Percentiles rank a stretch among this genome's conserved stretches.
phyloP scores from a whole-genome alignment of 2,888 invertebrate species.

The Mesorhabditis sp. region DNA sequence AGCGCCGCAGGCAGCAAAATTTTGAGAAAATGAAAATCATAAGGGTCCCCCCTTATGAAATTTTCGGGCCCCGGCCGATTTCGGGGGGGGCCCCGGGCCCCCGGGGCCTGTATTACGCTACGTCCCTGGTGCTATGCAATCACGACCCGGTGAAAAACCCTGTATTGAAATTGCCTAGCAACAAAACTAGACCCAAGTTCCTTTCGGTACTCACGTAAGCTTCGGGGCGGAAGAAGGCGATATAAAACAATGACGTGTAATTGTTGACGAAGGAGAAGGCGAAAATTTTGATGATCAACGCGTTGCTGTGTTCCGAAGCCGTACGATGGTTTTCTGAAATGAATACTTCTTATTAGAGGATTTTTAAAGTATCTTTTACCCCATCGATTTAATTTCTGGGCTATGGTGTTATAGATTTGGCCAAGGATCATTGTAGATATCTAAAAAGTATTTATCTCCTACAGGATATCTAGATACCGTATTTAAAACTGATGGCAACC shows the following conservation, averaged over 20 bases:
- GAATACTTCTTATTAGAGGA: not conserved
- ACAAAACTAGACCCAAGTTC: no score
- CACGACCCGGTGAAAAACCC: no score
- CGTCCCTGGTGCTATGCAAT: no score
- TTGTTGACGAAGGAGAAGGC: constrained; percentile 64
- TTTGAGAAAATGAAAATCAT: no score
- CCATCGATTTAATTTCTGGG: constrained; percentile 58
- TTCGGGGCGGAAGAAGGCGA: constrained; percentile 62
- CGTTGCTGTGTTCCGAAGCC: constrained; percentile 60
- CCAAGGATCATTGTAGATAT: constrained; percentile 61
- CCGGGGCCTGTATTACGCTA: no score
- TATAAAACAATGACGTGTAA: constrained; percentile 63
- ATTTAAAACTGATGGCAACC: constrained; percentile 60
- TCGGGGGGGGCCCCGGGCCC: no score
- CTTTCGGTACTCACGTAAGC: constrained; percentile 22
- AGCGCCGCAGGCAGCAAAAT: no score
- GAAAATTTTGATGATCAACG: constrained; percentile 62
- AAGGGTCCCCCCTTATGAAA: no score
- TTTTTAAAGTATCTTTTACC: constrained; percentile 14
- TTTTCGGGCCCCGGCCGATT: no score
- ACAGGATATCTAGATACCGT: constrained; percentile 45
- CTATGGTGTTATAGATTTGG: constrained; percentile 58
- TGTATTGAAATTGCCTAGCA: no score
- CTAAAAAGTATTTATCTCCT: not conserved
- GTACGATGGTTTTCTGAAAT: constrained; percentile 62